Base-by-base conservation (phyloP, 2,888 invertebrate genomes). In the Dryobotodes eremita region DNA sequence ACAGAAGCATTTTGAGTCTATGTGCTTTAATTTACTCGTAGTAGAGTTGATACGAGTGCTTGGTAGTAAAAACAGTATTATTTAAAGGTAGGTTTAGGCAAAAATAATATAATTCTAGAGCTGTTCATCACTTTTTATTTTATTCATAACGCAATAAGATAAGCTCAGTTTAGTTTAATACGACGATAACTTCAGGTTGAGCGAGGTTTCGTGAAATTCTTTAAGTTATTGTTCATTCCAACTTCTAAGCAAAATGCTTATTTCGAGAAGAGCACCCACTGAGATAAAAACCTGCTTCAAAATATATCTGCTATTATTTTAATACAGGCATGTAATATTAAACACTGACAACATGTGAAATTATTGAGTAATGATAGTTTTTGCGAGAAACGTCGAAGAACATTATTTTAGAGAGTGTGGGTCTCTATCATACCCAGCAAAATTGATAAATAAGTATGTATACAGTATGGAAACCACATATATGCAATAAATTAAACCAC, bases 221-320 rank as follows among this genome's bases (percentile, higher is more conserved):
- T 69, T 48, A 70, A 65, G 59, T 65, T 65, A 61, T 76, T 59
- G 53, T 80, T 80, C 57, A 62, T 20, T 65, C 46, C 5, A 20
- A 42, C n/a, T 74, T 80, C 57, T 76, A 70, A 82, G 31, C 48
- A 76, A 59, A 82, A 82, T 75, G 5, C 5, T 61, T 66, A 80
- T 80, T 77, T 59, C 36, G 5, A 26, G 17, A 48, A 55, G 23
- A 75, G 23, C 23, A 11, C 23, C 20, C 0, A 65, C 53, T 48
- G 23, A 65, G 26, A 65, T 36, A 70, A 78, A 62, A 55, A 36
- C 31, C 13, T 4, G 36, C 20, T 59, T 70, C 6, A 23, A 53
- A 65, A 73, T 73, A 73, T 59, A 69, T 53, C 5, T 69, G 13
- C 13, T 17, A 23, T 53, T 64, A 26, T n/a, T 59, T 15, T n/a